Evolutionary conservation across 2,888 invertebrate species (phyloP).

Genomic region (Schizotus pectinicornis): DNA sequence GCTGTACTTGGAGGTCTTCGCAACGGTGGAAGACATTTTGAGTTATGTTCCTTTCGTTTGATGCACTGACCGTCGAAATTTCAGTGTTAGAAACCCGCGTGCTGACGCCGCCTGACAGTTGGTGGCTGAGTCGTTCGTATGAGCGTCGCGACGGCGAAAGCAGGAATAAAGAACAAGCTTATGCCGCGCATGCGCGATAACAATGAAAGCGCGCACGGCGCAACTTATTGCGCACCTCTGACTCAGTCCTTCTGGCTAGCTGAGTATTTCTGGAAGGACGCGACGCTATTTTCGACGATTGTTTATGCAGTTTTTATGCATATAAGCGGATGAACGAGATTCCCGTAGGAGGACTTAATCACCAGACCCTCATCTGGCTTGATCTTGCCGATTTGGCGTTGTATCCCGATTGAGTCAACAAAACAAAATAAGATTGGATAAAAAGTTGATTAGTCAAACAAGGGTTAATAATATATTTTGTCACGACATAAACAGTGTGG

Average conservation of each 20-base stretch:
- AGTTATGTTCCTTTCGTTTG: constrained; percentile 16
- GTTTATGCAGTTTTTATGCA: constrained; percentile 48
- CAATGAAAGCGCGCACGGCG: constrained; percentile 25
- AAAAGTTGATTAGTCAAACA: too few relatives aligned
- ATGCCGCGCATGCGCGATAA: constrained; percentile 44
- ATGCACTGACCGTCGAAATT: constrained; percentile 57
- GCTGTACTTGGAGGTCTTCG: constrained; percentile 88
- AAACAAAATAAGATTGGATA: too few relatives aligned
- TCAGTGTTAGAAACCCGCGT: constrained; percentile 56
- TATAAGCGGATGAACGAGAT: constrained; percentile 5
- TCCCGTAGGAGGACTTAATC: not conserved
- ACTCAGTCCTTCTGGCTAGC: constrained; percentile 42
- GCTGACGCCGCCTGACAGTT: constrained; percentile 65
- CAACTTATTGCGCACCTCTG: constrained; percentile 43
- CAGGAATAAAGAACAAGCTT: constrained; percentile 49
- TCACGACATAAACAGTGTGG: too few relatives aligned
- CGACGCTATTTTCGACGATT: constrained; percentile 42
- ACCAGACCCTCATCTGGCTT: not conserved
- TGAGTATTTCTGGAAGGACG: constrained; percentile 49
- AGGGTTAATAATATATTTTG: too few relatives aligned
- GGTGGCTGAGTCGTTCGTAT: constrained; percentile 67
- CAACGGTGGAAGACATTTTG: constrained; percentile 54
- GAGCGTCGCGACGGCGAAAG: constrained; percentile 59
- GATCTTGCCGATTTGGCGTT: too few relatives aligned
- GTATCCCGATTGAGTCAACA: too few relatives aligned